Evolutionary conservation across 2,888 invertebrate species (phyloP), one percentile per base, ranked within the genome.

Genomic region (Terebella lapidaria): DNA sequence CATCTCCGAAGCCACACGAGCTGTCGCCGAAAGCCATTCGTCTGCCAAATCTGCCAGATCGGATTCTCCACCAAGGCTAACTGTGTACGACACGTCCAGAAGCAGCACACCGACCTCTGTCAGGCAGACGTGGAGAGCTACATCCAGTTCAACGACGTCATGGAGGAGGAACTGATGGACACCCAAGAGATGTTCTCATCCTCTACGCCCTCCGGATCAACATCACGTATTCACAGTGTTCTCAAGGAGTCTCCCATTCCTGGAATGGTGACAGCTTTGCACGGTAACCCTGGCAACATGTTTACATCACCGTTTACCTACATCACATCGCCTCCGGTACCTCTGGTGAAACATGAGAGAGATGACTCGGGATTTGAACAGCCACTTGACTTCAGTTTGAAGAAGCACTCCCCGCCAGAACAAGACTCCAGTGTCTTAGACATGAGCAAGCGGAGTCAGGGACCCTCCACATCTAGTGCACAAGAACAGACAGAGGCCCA

Each of bases 11-110:
- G 77, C 54, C 74, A 75, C 59, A 75, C 74, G 59, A 76, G 75
- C 60, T 79, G 78, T 60, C 72, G 70, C 51, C 74, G 70, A 67
- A 81, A 77, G 62, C 81, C 81, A 3, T 82, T 73, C 65, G 70
- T 71, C 22, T 82, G 82, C 15, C 55, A 55, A 55, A 64, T 75
- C 22, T 82, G 82, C 64, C 70, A 73, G 45, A 70, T 74, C 45
- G 76, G 78, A 1, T 81, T 81, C 70, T 79, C 79, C 26, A 78
- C 80, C 2, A 79, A 78, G 59, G 76, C 77, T 47, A 80, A 80
- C 61, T 79, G 79, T 58, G 69, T 81, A 35, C 72, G 80, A 2
- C 82, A 82, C 68, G 70, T 81, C 3, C 72, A 77, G 62, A 80
- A 78, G 60, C 77, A 75, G 42, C 82, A 82, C 64, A 67, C 71